A percentile compares a stretch with the other conserved stretches of the same genome.
Evolutionary conservation across 2,888 invertebrate genomes (phyloP).

Genomic region (Drosophila recens): DNA sequence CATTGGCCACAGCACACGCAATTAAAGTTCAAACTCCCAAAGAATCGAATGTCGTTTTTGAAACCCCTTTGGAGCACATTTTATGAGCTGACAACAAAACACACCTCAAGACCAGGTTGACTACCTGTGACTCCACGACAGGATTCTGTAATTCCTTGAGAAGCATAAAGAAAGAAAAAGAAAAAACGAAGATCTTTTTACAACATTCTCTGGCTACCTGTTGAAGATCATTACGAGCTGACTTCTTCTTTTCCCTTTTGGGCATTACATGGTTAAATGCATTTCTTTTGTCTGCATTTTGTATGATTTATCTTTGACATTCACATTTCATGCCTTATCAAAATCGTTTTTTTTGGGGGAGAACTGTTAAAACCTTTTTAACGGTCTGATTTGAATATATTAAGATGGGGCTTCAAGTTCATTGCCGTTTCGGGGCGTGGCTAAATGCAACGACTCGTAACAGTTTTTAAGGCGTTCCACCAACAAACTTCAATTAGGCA

Average conservation of each 20-base stretch:
- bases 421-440: constrained; percentile 60
- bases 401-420: constrained; percentile 53
- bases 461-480: constrained; percentile 29
- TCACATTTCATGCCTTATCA: constrained; percentile 71
- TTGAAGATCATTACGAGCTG: constrained; percentile 6
- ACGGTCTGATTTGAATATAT: constrained; percentile 63
- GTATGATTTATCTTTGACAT: constrained; percentile 73
- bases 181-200: constrained; percentile 20
- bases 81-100: constrained; percentile 47
- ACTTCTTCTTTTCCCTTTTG: constrained; percentile 20
- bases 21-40: constrained; percentile 48
- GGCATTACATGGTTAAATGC: constrained; percentile 38
- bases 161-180: constrained; percentile 24
- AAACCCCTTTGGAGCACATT: constrained; percentile 40
- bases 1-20: constrained; percentile 59
- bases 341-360: constrained; percentile 9
- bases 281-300: constrained; percentile 36
- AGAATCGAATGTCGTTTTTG: constrained; percentile 56
- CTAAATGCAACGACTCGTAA: constrained; percentile 36
- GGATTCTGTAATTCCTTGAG: constrained; percentile 66
- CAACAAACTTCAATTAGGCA: constrained; percentile 46
- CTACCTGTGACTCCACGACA: constrained; percentile 66
- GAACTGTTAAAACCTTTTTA: constrained; percentile 36
- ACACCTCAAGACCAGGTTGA: constrained; percentile 38
- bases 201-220: constrained; percentile 17